phyloP scores from a whole-genome alignment of 2,888 invertebrate species.

The Eristalinus sepulchralis region DNA sequence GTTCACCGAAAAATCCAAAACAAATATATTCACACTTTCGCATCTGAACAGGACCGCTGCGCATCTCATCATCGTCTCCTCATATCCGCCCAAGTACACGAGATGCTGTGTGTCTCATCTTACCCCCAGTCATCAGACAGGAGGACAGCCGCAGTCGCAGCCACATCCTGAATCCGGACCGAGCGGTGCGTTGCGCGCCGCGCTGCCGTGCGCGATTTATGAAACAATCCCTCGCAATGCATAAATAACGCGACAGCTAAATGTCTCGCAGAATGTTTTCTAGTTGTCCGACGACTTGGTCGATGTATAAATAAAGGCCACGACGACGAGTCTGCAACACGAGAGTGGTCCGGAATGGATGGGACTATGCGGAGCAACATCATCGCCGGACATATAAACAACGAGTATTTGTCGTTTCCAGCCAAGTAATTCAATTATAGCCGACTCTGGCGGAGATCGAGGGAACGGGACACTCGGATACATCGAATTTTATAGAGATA shows the following conservation, averaged over 20 bases:
- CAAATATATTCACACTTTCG: slow-evolving; percentile 70
- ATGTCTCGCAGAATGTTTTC: slow-evolving; percentile 71
- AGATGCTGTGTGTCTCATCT: slow-evolving; percentile 33
- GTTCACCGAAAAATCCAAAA: slow-evolving; percentile 29
- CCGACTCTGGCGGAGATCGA: slow-evolving; percentile 19
- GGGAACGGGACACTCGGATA: slow-evolving; percentile 29
- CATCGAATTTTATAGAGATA: slow-evolving; percentile 67
- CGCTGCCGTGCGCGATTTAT: slow-evolving; percentile 71
- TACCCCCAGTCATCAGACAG: not conserved
- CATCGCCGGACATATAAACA: slow-evolving; percentile 73
- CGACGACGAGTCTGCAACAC: slow-evolving; percentile 56
- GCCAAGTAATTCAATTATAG: slow-evolving; percentile 73
- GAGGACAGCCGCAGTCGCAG: slow-evolving; percentile 18
- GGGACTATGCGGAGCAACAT: slow-evolving; percentile 55
- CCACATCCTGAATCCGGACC: slow-evolving; percentile 51
- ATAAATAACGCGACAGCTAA: slow-evolving; percentile 73
- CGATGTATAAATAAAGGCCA: slow-evolving; percentile 70
- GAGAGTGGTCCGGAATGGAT: slow-evolving; percentile 36
- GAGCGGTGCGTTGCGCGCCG: slow-evolving; percentile 8
- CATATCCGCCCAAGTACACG: slow-evolving; percentile 29
- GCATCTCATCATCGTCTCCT: slow-evolving; percentile 68
- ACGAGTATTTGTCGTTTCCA: slow-evolving; percentile 73
- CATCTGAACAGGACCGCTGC: slow-evolving; percentile 42
- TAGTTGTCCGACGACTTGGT: slow-evolving; percentile 70
- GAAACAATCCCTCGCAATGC: slow-evolving; percentile 73